Evolutionary conservation across 2,888 invertebrate species (phyloP).

Genomic region (Chrysina gloriosa): DNA sequence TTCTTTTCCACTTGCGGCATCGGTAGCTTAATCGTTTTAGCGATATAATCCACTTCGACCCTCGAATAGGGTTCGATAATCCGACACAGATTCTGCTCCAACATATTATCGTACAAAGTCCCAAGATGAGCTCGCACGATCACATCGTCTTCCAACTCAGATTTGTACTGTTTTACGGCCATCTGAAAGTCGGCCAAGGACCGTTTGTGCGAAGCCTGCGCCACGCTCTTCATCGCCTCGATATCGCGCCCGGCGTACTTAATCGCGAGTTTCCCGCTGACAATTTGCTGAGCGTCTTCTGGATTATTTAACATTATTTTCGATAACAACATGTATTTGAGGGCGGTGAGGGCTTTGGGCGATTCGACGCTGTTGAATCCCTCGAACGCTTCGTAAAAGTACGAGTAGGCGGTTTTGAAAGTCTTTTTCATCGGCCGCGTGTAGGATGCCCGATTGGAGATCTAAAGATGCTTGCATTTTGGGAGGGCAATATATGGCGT

Average conservation of each 20-base stretch:
- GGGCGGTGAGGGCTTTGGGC: slow-evolving; percentile 90
- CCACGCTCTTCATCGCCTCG: slow-evolving; percentile 98
- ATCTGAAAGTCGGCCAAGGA: slow-evolving; percentile 97
- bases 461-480: slow-evolving; percentile 98
- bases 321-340: slow-evolving; percentile 98
- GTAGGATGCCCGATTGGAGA: slow-evolving; percentile 96
- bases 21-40: slow-evolving; percentile 89
- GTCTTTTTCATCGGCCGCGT: slow-evolving; percentile 99
- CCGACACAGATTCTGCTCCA: slow-evolving; percentile 98
- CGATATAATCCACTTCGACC: slow-evolving; percentile 94
- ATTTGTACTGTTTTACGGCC: slow-evolving; percentile 86
- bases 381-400: slow-evolving; percentile 99
- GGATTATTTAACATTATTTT: slow-evolving; percentile 98
- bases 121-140: slow-evolving; percentile 97
- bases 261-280: slow-evolving; percentile 96
- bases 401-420: slow-evolving; percentile 99
- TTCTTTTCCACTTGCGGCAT: slow-evolving; percentile 97
- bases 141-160: slow-evolving; percentile 93
- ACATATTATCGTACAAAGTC: slow-evolving; percentile 96
- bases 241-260: slow-evolving; percentile 96
- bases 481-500: slow-evolving; percentile 99
- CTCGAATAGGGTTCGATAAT: slow-evolving; percentile 99
- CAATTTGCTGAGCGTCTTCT: slow-evolving; percentile 94
- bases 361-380: slow-evolving; percentile 96
- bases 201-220: slow-evolving; percentile 94